Evolutionary conservation across 2,113 vertebrate genomes (phyloP), one percentile per base, ranked within the genome.

Genomic region (Monopterus albus): DNA sequence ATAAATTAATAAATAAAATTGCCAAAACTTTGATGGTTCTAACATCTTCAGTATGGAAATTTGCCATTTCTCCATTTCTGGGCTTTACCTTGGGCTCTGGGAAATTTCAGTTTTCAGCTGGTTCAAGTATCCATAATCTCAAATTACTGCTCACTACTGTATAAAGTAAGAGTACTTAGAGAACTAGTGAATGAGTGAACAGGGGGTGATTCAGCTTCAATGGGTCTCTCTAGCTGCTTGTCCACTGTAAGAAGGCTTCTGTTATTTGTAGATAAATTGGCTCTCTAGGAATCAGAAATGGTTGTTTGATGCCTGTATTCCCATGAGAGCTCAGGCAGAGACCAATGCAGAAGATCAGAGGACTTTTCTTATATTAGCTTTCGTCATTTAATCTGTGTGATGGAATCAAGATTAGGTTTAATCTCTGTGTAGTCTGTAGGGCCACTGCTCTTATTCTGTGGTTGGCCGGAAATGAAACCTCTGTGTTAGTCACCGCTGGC

Each of bases 391-490:
- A 63, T 85, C 72, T 69, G n/a, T 35, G 52, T 13, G 21, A 73
- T 74, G 59, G 50, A 15, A 36, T 29, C 17, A 36, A 68, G 72
- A 75, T 68, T 28, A 73, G 33, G 26, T 78, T 79, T 74, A 70
- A 75, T 78, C 70, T 64, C 36, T 33, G 42, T 1, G 4, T 55
- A 13, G 36, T 58, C 50, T 62, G 55, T 36, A 15, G 7, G 12
- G 18, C 36, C 46, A 8, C 46, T 20, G 74, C 59, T 46, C 18
- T 38, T 42, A 45, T 49, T 75, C 59, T 51, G 69, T 21, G n/a
- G 18, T 23, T 17, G 3, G 52, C 31, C 23, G 28, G 18, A 79
- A 69, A 68, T 66, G 23, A 76, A 72, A 74, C 35, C 15, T 77
- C 63, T 57, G 65, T 23, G 55, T 76, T 73, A 13, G 15, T 79